phyloP scores from a whole-genome alignment of 1,140 invertebrate genomes.

The Teleogryllus occipitalis region DNA sequence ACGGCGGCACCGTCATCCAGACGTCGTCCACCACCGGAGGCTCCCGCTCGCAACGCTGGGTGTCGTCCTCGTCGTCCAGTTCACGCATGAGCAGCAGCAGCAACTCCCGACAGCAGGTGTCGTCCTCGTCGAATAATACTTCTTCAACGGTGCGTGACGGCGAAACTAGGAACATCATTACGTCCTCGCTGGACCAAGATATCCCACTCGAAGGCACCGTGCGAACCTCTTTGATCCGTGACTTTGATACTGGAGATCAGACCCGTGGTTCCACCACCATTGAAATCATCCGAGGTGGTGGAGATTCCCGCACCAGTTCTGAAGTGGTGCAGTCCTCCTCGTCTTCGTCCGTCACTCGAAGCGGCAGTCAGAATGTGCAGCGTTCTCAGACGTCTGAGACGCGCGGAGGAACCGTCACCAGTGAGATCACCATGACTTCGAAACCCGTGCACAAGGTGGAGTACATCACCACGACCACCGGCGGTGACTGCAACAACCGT shows the following conservation, averaged over 20 bases:
- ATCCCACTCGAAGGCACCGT: background rate
- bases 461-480: background rate
- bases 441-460: background rate
- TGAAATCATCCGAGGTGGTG: background rate
- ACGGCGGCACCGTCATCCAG: background rate
- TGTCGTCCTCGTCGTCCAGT: background rate
- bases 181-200: no score
- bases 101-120: background rate
- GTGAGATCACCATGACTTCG: background rate
- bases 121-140: background rate
- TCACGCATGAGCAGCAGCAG: background rate
- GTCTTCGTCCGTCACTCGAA: background rate
- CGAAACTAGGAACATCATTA: no score
- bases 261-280: background rate
- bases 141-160: background rate
- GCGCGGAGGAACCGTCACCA: background rate
- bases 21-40: slow-evolving; percentile 4
- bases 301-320: background rate
- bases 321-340: background rate
- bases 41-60: slow-evolving; percentile 1
- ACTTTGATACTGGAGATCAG: background rate
- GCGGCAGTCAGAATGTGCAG: background rate
- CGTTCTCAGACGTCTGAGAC: background rate
- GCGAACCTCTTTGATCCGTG: background rate
- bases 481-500: background rate